Conservation (phyloP, 2,888 invertebrate species). For the Strigamia maritima region DNA sequence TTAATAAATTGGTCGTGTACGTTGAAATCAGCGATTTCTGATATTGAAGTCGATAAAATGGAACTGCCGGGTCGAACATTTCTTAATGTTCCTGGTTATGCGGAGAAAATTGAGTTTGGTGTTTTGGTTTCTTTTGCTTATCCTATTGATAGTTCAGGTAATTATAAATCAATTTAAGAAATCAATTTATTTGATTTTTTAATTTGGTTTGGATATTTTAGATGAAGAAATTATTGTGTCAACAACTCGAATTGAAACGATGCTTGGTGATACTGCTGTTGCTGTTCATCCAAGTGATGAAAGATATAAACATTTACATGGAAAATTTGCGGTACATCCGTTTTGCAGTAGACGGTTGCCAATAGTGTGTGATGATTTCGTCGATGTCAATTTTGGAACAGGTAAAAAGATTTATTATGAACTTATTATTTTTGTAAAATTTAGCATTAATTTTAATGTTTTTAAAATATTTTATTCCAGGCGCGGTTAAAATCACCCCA, state of each 20-base stretch:
- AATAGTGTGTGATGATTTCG: conserved; percentile 87
- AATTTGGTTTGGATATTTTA: conserved; percentile 31
- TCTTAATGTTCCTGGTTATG: conserved; percentile 82
- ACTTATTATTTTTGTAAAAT: too few relatives aligned
- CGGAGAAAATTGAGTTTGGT: conserved; percentile 88
- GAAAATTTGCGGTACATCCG: conserved; percentile 81
- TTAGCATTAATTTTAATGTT: background rate
- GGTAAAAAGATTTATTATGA: conserved; percentile 61
- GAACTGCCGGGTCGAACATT: conserved; percentile 82
- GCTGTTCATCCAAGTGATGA: conserved; percentile 93
- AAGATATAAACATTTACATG: conserved; percentile 79
- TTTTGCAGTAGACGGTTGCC: conserved; percentile 78
- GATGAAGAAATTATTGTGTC: conserved; percentile 86
- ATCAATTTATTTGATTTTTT: background rate
- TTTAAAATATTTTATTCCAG: conserved; percentile 52
- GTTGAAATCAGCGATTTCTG: conserved; percentile 94
- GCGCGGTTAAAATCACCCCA: conserved; percentile 98
- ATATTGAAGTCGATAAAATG: conserved; percentile 96
- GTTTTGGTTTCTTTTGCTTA: conserved; percentile 90
- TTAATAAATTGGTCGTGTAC: conserved; percentile 99
- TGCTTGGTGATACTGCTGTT: conserved; percentile 93
- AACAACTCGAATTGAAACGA: conserved; percentile 97
- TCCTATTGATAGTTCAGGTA: conserved; percentile 63
- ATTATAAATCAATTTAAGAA: background rate
- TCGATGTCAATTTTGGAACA: conserved; percentile 93